Evolutionary conservation across 92 coral and sea anemone species (phyloP), one percentile per base, ranked within the genome.

Genomic region (Palythoa caribaeorum): DNA sequence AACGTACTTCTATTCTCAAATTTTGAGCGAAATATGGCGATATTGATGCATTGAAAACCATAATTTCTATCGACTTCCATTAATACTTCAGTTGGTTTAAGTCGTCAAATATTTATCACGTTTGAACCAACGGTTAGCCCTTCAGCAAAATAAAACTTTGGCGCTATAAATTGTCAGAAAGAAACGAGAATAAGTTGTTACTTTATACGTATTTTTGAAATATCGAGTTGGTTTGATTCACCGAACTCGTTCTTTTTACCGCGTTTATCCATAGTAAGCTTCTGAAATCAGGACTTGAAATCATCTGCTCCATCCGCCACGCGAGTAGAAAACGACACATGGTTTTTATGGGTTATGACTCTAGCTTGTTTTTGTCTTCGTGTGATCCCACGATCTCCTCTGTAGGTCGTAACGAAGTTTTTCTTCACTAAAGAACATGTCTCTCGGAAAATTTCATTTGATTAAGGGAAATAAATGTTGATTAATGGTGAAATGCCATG

Each of bases 41-140:
- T 81, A 65, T 44, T 39, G 8, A 11, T 47, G 44, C 60, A 12
- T 20, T 65, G 44, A 48, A 19, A 48, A 47, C 44, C 60, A 51
- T 9, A 74, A 36, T 37, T 80, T 81, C 86, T 19, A 19, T 68
- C 60, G 59, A 13, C 40, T 60, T 53, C 48, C 44, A 40, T 81
- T 5, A 81, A 66, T 65, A 65, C 21, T 48, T 44, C 73, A 47
- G 65, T 62, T 62, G 38, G 84, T 66, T 79, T n/a, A 17, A 19
- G 55, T 81, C 86, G 86, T 81, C 76, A 81, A 81, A 81, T 81
- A 81, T 81, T 81, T 81, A 81, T 81, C 60, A 79, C 79, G 17
- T 40, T 19, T 68, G 60, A 81, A 66, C 86, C 86, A 66, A 65
- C 63, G n/a, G 44, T 63, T 17, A 19, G 20, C 84, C 83, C 54